These are phyloP conservation scores for Botia almorhae DNA, from an alignment of 2,797 vertebrate species.

Conservation along the genomic window DNA sequence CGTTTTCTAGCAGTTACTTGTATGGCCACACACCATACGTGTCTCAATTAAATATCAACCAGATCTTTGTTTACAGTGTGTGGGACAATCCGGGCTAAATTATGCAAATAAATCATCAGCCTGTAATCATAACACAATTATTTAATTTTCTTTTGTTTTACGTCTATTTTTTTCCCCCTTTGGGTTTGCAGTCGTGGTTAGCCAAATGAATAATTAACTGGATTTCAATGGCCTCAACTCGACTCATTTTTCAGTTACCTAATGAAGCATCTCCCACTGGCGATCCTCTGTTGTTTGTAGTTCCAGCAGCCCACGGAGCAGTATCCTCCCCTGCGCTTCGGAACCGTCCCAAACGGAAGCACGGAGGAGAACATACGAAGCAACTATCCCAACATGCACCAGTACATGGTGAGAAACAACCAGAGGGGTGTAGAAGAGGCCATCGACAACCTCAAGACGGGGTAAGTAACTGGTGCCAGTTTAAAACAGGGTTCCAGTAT, in stretches of 20 bases:
- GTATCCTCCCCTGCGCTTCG: constrained; percentile 90
- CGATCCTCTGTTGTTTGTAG: constrained; percentile 65
- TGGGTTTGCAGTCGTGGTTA: not conserved
- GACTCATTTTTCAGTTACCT: constrained; percentile 21
- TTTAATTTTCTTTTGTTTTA: constrained; percentile 8
- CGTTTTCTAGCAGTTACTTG: not conserved
- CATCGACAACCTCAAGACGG: constrained; percentile 91
- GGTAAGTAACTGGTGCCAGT: constrained; percentile 73
- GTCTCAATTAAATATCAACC: not conserved
- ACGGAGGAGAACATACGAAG: constrained; percentile 94
- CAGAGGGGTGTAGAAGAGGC: constrained; percentile 92
- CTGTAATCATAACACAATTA: constrained; percentile 12
- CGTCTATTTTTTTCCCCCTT: not conserved
- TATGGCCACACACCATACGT: not conserved
- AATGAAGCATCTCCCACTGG: constrained; percentile 32
- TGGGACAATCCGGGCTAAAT: constrained; percentile 24
- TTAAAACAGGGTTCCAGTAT: not conserved
- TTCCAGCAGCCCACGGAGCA: constrained; percentile 92
- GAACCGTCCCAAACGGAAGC: constrained; percentile 92
- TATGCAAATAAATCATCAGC: constrained; percentile 11
- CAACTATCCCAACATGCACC: constrained; percentile 94
- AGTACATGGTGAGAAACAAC: constrained; percentile 92
- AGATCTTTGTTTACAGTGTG: constrained; percentile 17
- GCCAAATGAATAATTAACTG: constrained; percentile 16
- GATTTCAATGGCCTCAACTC: not conserved